Evolutionary conservation across 2,888 invertebrate species (phyloP), one percentile per base, ranked within the genome.

Genomic region (Aleiodes alternator): DNA sequence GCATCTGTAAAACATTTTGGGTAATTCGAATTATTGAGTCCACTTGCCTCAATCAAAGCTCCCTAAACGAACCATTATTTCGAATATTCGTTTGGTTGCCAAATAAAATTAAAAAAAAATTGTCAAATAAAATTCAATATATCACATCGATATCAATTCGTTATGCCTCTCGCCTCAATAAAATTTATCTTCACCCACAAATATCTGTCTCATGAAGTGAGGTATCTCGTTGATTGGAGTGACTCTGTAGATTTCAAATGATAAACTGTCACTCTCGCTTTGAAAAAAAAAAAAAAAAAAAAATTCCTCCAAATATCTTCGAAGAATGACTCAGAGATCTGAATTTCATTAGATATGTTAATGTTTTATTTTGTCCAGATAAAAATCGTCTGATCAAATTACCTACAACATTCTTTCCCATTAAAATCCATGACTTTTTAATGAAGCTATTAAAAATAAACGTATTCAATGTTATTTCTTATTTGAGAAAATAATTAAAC

Each of bases 181-280:
- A 23, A 23, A 23, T 23, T 23, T 23, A 23, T 1, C 23, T 23
- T 23, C 23, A 23, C 23, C n/a, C 75, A 78, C 76, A 77, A 81
- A 81, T 78, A 79, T 78, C 72, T 73, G 80, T 79, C 80, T 81
- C 80, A 81, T 81, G 77, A 81, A 80, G 76, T 75, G 77, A 55
- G 72, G 66, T 66, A 53, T 70, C 76, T 78, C 78, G 79, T 80
- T 80, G 80, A 79, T 79, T 80, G 79, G 78, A 80, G 78, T 80
- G 79, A 80, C 79, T 80, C 71, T 64, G 77, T 78, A 79, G 79
- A 78, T 80, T 76, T 78, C 69, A 75, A 53, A 78, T 80, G 80
- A 79, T 80, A 77, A 80, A 79, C 77, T 80, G 79, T 79, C 79
- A 77, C 66, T 77, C 69, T 38, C 79, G 79, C 78, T 80, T 78